These are phyloP conservation scores for Parazoanthus darwini DNA, from an alignment of 92 coral and sea anemone species.

Conservation along the genomic window DNA sequence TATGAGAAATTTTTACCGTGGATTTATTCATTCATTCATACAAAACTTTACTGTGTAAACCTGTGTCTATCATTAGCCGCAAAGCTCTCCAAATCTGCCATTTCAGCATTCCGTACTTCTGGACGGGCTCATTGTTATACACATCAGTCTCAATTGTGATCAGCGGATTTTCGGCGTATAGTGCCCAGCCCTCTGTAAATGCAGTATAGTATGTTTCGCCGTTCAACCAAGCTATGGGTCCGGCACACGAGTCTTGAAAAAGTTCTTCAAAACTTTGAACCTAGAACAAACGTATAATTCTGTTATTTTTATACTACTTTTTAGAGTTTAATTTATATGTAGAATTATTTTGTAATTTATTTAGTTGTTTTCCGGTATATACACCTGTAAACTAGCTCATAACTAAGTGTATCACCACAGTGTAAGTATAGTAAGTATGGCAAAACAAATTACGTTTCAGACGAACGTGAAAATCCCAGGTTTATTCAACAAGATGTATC, in stretches of 20 bases:
- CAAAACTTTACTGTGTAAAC: conserved; percentile 86
- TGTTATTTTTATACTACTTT: too few relatives aligned
- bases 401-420: too few relatives aligned
- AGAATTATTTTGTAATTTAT: too few relatives aligned
- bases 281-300: conserved; percentile 34
- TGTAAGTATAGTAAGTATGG: too few relatives aligned
- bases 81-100: conserved; percentile 99
- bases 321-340: too few relatives aligned
- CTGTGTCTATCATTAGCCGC: conserved; percentile 95
- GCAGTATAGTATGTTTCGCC: conserved; percentile 73
- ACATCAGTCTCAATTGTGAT: conserved; percentile 78
- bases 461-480: background rate
- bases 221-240: conserved; percentile 83
- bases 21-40: too few relatives aligned
- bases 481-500: too few relatives aligned
- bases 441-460: background rate
- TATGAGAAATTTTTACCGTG: too few relatives aligned
- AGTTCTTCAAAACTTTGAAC: conserved; percentile 81
- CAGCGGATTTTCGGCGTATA: conserved; percentile 96
- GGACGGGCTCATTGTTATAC: conserved; percentile 79
- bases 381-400: too few relatives aligned
- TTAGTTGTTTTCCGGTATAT: too few relatives aligned
- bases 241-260: conserved; percentile 80
- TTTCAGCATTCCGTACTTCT: conserved; percentile 95
- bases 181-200: conserved; percentile 99